A percentile compares a stretch with the other conserved stretches of the same genome.
Evolutionary conservation across 2,888 invertebrate genomes (phyloP).

Genomic region (Zygaena filipendulae): DNA sequence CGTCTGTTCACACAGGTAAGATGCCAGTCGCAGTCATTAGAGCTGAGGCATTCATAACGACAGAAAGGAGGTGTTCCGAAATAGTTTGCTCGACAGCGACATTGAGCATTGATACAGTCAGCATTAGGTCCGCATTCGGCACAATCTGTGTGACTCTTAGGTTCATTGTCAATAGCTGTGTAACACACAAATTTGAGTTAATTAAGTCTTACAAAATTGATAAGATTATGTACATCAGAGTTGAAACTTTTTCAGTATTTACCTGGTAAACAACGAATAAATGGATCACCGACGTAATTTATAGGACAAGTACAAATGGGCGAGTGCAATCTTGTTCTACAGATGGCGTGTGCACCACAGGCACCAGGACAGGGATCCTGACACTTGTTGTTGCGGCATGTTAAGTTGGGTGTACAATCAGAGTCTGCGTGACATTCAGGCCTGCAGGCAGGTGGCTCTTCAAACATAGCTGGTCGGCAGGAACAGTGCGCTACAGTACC

Average conservation of each 20-base stretch:
- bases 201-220: constrained; percentile 1
- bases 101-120: constrained; percentile 74
- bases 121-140: constrained; percentile 81
- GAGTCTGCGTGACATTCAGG: constrained; percentile 80
- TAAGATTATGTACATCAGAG: neutral
- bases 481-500: constrained; percentile 75
- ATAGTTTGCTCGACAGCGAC: constrained; percentile 74
- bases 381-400: constrained; percentile 75
- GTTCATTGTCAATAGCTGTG: constrained; percentile 34
- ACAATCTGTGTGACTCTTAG: constrained; percentile 65
- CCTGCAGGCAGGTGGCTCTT: constrained; percentile 79
- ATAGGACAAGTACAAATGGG: constrained; percentile 80
- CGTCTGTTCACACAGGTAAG: constrained; percentile 76
- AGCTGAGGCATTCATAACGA: constrained; percentile 76
- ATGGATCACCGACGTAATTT: constrained; percentile 80
- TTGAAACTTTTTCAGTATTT: too few species aligned
- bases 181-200: constrained; percentile 18
- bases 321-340: constrained; percentile 77
- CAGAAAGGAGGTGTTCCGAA: constrained; percentile 81
- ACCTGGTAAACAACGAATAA: constrained; percentile 73
- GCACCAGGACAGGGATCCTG: constrained; percentile 79
- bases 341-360: constrained; percentile 79
- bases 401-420: constrained; percentile 72
- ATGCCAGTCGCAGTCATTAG: constrained; percentile 76
- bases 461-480: constrained; percentile 74